A percentile compares a stretch with the other conserved stretches of the same genome.
These are phyloP conservation scores for Ovis aries DNA, from an alignment of 2,113 vertebrate species.

Conservation along the genomic window ARS-UI_Ramb_v3.0 NC_056072.1:56062501-56063000, in stretches of 20 bases:
- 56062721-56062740: background rate
- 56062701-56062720: background rate
- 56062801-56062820: background rate
- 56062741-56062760: background rate
- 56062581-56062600: background rate
- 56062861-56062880: background rate
- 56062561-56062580: background rate
- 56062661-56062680: background rate
- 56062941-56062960: background rate
- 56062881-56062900: background rate
- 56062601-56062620: background rate
- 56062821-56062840: background rate
- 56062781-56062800: background rate
- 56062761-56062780: background rate
- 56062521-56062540: background rate
- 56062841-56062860: background rate
- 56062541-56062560: background rate
- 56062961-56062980: accelerated
- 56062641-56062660: background rate
- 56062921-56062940: background rate
- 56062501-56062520: background rate
- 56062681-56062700: background rate
- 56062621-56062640: background rate
- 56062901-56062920: background rate
- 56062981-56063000: background rate